Base-by-base conservation (phyloP, 2,888 invertebrate genomes). In the Cosmia trapezina region DNA sequence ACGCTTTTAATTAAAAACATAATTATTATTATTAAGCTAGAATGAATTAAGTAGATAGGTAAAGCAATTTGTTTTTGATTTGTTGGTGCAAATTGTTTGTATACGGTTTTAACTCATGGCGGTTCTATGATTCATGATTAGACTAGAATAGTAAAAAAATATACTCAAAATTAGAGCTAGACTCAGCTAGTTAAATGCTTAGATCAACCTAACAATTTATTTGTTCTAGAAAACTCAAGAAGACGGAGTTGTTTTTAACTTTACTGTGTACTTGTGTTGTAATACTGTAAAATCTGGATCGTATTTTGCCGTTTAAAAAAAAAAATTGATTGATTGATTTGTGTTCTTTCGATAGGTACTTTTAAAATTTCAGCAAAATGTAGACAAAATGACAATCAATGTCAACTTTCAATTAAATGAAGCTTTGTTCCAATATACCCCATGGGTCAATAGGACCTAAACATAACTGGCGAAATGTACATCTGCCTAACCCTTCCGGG, bases 1-100 rank as follows among this genome's bases (percentile, higher is more conserved):
- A 62, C 9, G 53, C 14, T 73, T 70, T 60, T 70, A 70, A 72
- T 73, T 76, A 60, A 67, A 79, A 57, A 17, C 22, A 59, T 63
- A n/a, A n/a, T n/a, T n/a, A n/a, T n/a, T n/a, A n/a, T n/a, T n/a
- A 17, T 47, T 7, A 28, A 41, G 7, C n/a, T 56, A 49, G 12
- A 5, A 33, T 33, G 5, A 14, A 19, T 19, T 47, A 8, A 8
- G 37, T 43, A 64, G 43, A 22, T 9, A 57, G 12, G 12, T 22
- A 6, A n/a, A 28, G 28, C 28, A 28, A 28, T 28, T 41, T 68
- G 5, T 28, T 67, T 49, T 6, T 28, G 4, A 28, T 41, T 49
- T 68, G 14, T 17, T 9, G 37, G 37, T n/a, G n/a, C n/a, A n/a
- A n/a, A n/a, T n/a, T n/a, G n/a, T n/a, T n/a, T n/a, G n/a, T 4